Conservation (phyloP, 1,140 invertebrate genomes). For the Diorhabda sublineata region DNA sequence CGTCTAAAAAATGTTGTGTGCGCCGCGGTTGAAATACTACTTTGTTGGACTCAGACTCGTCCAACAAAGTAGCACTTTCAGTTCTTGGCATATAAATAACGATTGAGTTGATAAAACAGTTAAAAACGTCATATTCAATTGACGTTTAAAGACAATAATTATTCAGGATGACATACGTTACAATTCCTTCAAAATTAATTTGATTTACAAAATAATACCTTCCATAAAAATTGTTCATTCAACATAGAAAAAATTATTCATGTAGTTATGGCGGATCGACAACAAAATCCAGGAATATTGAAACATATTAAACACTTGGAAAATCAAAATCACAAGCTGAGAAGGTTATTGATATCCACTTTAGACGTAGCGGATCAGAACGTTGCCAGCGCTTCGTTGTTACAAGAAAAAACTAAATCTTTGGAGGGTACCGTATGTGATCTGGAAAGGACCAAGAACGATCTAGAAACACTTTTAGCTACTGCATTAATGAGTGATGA, state of each 20-base stretch:
- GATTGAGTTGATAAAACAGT: too few species aligned
- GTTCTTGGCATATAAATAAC: too few species aligned
- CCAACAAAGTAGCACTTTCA: too few species aligned
- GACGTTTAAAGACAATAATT: too few species aligned
- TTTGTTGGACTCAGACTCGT: too few species aligned
- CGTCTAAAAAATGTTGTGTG: too few species aligned
- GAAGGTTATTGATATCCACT: conserved; percentile 5
- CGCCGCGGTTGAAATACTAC: too few species aligned
- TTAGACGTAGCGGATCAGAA: conserved; percentile 9
- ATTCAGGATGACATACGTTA: too few species aligned
- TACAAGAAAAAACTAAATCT: neutral
- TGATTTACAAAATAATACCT: too few species aligned
- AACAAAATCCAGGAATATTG: conserved; percentile 7
- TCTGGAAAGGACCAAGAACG: conserved; percentile 10
- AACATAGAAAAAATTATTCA: neutral
- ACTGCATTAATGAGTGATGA: neutral
- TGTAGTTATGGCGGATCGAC: neutral
- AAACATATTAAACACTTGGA: conserved; percentile 19
- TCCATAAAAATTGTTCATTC: too few species aligned
- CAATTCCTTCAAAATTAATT: too few species aligned
- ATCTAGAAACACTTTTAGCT: conserved; percentile 3
- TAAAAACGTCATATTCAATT: too few species aligned
- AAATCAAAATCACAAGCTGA: conserved; percentile 17
- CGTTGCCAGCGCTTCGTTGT: neutral
- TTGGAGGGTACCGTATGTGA: conserved; percentile 4